Percentiles rank a stretch among this genome's conserved stretches.
Evolutionary conservation across 2,113 vertebrate genomes (phyloP).

Genomic region (Sebastes fasciatus): DNA sequence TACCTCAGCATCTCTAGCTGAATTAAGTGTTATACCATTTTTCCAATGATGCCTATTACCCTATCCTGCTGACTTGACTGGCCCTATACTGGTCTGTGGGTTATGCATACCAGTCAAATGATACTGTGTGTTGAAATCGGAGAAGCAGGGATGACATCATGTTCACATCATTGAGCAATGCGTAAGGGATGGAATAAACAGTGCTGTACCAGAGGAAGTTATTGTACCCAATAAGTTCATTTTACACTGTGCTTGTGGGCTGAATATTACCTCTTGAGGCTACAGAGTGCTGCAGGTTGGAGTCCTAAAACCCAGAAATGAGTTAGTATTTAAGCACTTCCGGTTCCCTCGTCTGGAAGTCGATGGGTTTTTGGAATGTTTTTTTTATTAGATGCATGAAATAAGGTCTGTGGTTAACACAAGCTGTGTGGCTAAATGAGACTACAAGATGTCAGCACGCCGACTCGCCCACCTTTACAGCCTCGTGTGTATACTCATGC

Average conservation of each 20-base stretch:
- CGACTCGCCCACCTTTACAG: too few relatives aligned
- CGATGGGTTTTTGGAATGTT: too few relatives aligned
- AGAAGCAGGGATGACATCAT: slow-evolving; percentile 45
- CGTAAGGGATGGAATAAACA: slow-evolving; percentile 24
- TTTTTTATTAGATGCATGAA: too few relatives aligned
- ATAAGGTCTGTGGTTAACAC: too few relatives aligned
- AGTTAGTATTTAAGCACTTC: too few relatives aligned
- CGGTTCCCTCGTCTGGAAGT: too few relatives aligned
- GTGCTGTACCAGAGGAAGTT: slow-evolving; percentile 9
- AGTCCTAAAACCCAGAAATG: too few relatives aligned
- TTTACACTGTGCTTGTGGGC: background rate
- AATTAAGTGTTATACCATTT: slow-evolving; percentile 43
- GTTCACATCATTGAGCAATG: slow-evolving; percentile 37
- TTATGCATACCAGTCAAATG: slow-evolving; percentile 58
- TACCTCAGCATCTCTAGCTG: slow-evolving; percentile 13
- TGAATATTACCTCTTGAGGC: slow-evolving; percentile 11
- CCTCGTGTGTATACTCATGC: too few relatives aligned
- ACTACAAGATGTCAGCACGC: too few relatives aligned
- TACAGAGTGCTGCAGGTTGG: too few relatives aligned
- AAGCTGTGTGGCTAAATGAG: too few relatives aligned
- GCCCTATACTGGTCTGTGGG: slow-evolving; percentile 56
- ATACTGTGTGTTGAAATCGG: slow-evolving; percentile 52
- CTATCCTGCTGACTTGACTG: slow-evolving; percentile 63
- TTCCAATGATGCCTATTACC: slow-evolving; percentile 47
- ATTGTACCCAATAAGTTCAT: slow-evolving; percentile 8